Evolutionary conservation across 2,888 invertebrate genomes (phyloP), one percentile per base, ranked within the genome.

Genomic region (Podabrus alpinus): DNA sequence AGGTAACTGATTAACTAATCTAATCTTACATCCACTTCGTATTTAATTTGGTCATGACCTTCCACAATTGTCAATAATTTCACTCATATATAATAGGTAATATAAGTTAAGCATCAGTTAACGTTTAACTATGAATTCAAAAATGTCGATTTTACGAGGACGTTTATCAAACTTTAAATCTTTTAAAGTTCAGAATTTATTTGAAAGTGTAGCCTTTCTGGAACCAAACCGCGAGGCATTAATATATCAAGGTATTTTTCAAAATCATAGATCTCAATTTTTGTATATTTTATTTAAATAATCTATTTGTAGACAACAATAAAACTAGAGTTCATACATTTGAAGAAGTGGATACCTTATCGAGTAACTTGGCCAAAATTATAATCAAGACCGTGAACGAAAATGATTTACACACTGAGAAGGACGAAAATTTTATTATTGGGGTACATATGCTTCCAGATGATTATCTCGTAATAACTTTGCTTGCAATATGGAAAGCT

Each of bases 391-490:
- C 86, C 25, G 89, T 90, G 10, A 79, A 83, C 3, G 77, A 80
- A 11, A 78, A 85, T 68, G 79, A 86, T 0, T 77, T 86, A 0
- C 87, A 88, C 0, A 82, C 88, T 7, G 93, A 94, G 83, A 84
- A 87, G 3, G 94, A 94, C 84, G 92, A 92, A 0, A 93, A 94
- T 84, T 92, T 87, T 80, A 91, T 95, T 11, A 89, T 96, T 0
- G 94, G 94, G 0, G 93, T 96, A 0, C 94, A 93, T 83, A 92
- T 96, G 92, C 91, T 91, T 78, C 95, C 96, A 0, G 91, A 93
- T 3, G 92, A 94, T 81, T 90, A 87, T 45, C 84, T 94, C 73
- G 90, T 95, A 10, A 88, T 91, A 25, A 88, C 92, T 0, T 86
- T 96, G 17, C 86, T 96, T 76, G 92, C 94, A 0, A 91, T 93